Evolutionary conservation across 2,797 vertebrate species (phyloP), one percentile per base, ranked within the genome.

Genomic region (Coccyzus lansbergi): DNA sequence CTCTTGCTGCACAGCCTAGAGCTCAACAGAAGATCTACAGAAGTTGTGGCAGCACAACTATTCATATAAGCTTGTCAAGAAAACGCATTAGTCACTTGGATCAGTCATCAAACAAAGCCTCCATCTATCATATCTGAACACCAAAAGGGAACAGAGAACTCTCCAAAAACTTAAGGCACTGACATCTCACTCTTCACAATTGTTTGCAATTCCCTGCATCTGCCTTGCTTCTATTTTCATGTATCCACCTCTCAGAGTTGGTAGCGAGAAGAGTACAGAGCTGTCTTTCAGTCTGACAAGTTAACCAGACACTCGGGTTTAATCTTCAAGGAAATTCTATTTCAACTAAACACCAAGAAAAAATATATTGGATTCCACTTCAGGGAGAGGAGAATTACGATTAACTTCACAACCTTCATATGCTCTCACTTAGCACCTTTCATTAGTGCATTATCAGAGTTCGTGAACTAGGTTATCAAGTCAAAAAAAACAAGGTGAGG

Each of bases 361-460:
- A 72, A 10, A 74, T 63, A 12, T 8, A 22, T 12, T n/a, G n/a
- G 2, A 31, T 74, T 64, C 33, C 9, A 20, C 24, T 1, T 67
- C 18, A 7, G 25, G 6, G 12, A 31, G 28, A 53, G 4, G 20
- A 5, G 12, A 58, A 6, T 16, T 36, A 52, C 36, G 42, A 29
- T 38, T 42, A 33, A 36, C 16, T 15, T 51, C 33, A 62, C 33
- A 34, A 7, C 9, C 8, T 51, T 81, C 12, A 33, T 67, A 15
- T 86, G 31, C 31, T 75, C 24, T 70, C 49, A 18, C 29, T 69
- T 60, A 26, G 34, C 33, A 83, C 63, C 25, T 67, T 58, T 58
- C 48, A 51, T 2, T 1, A 10, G 11, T 12, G 40, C 4, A 0
- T 44, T 25, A 49, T 20, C 17, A 34, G 36, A 78, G 53, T 46